A percentile compares a stretch with the other conserved stretches of the same genome.
These are phyloP conservation scores for Passer domesticus DNA, from an alignment of 2,113 vertebrate genomes.

Conservation along the genomic window DNA sequence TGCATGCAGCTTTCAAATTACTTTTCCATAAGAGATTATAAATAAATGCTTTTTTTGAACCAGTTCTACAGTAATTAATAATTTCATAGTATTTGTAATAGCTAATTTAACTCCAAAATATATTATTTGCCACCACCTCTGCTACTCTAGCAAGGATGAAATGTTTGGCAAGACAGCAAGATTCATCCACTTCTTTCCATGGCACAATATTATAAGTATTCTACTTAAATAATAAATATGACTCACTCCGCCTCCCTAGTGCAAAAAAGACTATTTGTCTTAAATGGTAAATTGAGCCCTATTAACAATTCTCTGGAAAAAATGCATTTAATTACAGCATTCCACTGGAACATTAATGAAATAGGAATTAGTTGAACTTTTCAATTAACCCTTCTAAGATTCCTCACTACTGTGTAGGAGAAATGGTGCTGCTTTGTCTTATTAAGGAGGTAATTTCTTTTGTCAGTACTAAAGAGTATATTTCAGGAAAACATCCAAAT, in stretches of 20 bases:
- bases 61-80: not conserved
- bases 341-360: conserved; percentile 41
- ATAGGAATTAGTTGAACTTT: conserved; percentile 51
- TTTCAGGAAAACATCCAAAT: not conserved
- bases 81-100: not conserved
- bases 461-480: not conserved
- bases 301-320: conserved; percentile 33
- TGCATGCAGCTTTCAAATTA: not conserved
- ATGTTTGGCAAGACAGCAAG: not conserved
- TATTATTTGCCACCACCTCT: not conserved
- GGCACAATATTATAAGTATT: not conserved
- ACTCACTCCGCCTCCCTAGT: not conserved
- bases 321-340: conserved; percentile 39
- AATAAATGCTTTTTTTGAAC: not conserved
- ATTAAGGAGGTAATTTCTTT: not conserved
- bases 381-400: conserved; percentile 52
- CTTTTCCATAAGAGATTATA: not conserved
- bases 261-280: not conserved
- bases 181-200: not conserved
- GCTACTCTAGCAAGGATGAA: not conserved
- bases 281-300: conserved; percentile 29
- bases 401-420: not conserved
- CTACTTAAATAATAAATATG: not conserved
- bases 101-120: not conserved
- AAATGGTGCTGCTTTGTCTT: not conserved